phyloP scores from a whole-genome alignment of 2,888 invertebrate species.

The Sarcophaga variegata region DNA sequence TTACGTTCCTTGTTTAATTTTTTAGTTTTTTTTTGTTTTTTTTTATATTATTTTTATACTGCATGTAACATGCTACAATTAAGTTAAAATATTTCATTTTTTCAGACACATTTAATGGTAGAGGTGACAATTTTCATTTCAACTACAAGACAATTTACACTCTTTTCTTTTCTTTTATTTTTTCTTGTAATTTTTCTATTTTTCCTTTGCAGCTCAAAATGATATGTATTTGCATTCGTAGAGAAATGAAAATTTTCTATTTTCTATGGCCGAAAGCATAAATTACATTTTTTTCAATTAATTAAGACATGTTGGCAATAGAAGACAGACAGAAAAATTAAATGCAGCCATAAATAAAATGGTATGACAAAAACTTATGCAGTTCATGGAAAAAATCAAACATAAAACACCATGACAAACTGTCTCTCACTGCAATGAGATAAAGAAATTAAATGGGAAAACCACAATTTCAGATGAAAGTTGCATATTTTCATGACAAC shows the following conservation, averaged over 20 bases:
- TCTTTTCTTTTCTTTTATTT: conserved; percentile 21
- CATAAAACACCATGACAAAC: neutral
- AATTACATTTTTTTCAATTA: conserved; percentile 59
- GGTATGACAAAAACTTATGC: neutral
- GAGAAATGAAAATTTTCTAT: conserved; percentile 29
- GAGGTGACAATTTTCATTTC: conserved; percentile 68
- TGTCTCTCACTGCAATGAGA: neutral
- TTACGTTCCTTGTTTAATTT: neutral
- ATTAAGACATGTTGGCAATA: conserved; percentile 63
- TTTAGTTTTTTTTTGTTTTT: neutral
- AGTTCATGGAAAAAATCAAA: conserved; percentile 13
- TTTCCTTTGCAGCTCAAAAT: neutral
- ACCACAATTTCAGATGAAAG: neutral
- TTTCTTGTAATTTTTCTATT: neutral
- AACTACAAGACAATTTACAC: conserved; percentile 65
- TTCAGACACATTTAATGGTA: conserved; percentile 63
- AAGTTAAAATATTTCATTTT: conserved; percentile 69
- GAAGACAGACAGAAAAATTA: conserved; percentile 46
- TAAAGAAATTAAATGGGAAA: neutral
- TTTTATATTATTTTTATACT: conserved; percentile 26
- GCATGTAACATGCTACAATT: conserved; percentile 64
- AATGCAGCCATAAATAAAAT: conserved; percentile 54
- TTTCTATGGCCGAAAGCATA: conserved; percentile 35
- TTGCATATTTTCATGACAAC: neutral
- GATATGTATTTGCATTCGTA: neutral